Evolutionary conservation across 2,113 vertebrate species (phyloP).

Genomic region (Takifugu flavidus): DNA sequence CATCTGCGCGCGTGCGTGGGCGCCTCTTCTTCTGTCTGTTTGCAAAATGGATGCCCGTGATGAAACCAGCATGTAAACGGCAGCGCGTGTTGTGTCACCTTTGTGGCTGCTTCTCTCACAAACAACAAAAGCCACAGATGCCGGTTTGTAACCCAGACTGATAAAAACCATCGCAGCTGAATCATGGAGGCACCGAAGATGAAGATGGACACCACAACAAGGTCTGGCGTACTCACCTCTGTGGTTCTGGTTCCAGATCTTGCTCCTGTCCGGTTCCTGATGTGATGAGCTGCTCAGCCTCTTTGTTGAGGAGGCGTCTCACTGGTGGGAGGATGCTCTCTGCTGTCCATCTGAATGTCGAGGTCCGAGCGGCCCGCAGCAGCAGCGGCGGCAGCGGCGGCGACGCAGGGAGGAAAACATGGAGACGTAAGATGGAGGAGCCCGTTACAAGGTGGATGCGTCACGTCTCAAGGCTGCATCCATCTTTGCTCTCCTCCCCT

Average conservation of each 20-base stretch:
- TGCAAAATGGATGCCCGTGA: slow-evolving; percentile 47
- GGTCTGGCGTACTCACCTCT: slow-evolving; percentile 48
- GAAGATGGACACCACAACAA: background rate
- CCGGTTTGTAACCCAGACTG: background rate
- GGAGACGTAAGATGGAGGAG: slow-evolving; percentile 71
- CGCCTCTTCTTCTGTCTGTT: slow-evolving; percentile 5
- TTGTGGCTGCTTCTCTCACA: slow-evolving; percentile 1
- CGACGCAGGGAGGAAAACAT: slow-evolving; percentile 27
- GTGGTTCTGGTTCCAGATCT: too few relatives aligned
- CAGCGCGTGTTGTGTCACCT: slow-evolving; percentile 5
- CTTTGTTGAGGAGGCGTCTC: slow-evolving; percentile 15
- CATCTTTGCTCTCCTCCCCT: slow-evolving; percentile 9
- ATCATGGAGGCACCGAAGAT: background rate
- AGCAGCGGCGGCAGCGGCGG: background rate
- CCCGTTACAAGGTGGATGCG: slow-evolving; percentile 56
- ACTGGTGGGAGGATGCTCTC: slow-evolving; percentile 17
- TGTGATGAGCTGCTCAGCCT: slow-evolving; percentile 8
- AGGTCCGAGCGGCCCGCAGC: slow-evolving; percentile 21
- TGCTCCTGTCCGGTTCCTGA: background rate
- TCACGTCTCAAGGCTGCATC: slow-evolving; percentile 40
- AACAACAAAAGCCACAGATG: background rate
- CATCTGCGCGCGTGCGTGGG: slow-evolving; percentile 5
- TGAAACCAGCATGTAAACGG: slow-evolving; percentile 57
- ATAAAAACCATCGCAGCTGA: background rate
- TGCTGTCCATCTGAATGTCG: slow-evolving; percentile 19